These are phyloP conservation scores for Sinohyriopsis cumingii DNA, from an alignment of 2,888 invertebrate species.

Conservation along the genomic window DNA sequence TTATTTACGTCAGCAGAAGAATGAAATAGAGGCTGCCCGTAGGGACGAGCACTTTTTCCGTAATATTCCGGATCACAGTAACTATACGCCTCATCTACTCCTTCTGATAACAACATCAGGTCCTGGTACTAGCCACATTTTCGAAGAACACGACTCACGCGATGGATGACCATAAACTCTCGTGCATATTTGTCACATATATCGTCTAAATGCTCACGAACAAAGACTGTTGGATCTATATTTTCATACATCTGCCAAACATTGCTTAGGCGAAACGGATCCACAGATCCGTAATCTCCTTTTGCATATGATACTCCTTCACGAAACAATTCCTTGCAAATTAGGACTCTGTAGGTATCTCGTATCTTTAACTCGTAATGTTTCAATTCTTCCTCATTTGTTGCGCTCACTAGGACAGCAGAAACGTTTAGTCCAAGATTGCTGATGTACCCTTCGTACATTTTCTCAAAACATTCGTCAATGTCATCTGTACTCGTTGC, in stretches of 20 bases:
- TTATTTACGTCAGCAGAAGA: no score
- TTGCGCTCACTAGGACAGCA: slow-evolving; percentile 61
- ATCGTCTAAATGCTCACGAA: slow-evolving; percentile 54
- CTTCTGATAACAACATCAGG: slow-evolving; percentile 62
- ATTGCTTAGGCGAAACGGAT: slow-evolving; percentile 46
- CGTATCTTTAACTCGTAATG: slow-evolving; percentile 51
- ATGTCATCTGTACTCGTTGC: slow-evolving; percentile 58
- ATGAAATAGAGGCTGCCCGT: no score
- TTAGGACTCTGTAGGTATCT: slow-evolving; percentile 56
- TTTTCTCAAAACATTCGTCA: slow-evolving; percentile 59
- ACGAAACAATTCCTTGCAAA: slow-evolving; percentile 54
- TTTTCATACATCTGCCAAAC: slow-evolving; percentile 56
- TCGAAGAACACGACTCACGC: slow-evolving; percentile 55
- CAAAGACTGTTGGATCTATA: slow-evolving; percentile 46
- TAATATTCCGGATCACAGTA: no score
- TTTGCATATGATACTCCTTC: slow-evolving; percentile 56
- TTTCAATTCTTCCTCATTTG: slow-evolving; percentile 49
- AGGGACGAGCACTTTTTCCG: no score
- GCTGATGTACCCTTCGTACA: slow-evolving; percentile 62
- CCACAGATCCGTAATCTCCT: slow-evolving; percentile 47
- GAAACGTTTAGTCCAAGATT: slow-evolving; percentile 57
- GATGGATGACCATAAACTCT: slow-evolving; percentile 63
- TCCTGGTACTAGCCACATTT: slow-evolving; percentile 67
- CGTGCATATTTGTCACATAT: no score
- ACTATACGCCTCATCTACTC: slow-evolving; percentile 53